Conservation (phyloP, 2,888 invertebrate genomes). For the Eledona agricola region DNA sequence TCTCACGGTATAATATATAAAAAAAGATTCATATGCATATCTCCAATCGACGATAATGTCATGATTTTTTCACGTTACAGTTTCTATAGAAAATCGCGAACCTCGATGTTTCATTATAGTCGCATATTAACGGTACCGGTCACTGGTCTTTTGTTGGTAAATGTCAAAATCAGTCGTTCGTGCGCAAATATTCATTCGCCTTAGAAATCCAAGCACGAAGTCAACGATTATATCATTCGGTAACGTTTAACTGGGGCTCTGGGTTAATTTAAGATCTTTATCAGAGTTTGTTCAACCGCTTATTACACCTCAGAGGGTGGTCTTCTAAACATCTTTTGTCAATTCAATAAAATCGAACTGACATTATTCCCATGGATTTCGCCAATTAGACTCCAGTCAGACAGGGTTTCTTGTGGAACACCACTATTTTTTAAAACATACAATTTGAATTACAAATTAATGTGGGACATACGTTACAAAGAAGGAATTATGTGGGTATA, state of each 20-base stretch:
- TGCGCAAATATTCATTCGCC: constrained; percentile 30
- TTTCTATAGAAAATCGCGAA: too few relatives aligned
- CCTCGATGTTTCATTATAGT: neutral
- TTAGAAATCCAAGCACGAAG: constrained; percentile 28
- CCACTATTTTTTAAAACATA: too few relatives aligned
- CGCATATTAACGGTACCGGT: constrained; percentile 19
- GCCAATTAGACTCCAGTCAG: constrained; percentile 6
- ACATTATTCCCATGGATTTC: constrained; percentile 6
- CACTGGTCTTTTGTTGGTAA: constrained; percentile 21
- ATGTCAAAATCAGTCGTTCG: constrained; percentile 27
- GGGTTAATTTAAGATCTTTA: constrained; percentile 34
- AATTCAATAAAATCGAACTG: constrained; percentile 13
- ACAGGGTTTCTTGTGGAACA: too few relatives aligned
- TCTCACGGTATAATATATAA: too few relatives aligned
- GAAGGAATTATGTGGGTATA: too few relatives aligned
- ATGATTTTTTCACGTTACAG: too few relatives aligned
- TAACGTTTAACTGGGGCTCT: constrained; percentile 20
- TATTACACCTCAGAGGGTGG: constrained; percentile 28
- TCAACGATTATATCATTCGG: constrained; percentile 24
- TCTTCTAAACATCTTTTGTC: constrained; percentile 17
- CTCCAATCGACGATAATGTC: too few relatives aligned
- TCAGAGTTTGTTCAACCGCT: constrained; percentile 12
- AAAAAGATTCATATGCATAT: too few relatives aligned
- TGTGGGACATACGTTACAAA: too few relatives aligned
- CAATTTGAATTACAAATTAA: too few relatives aligned